A percentile compares a stretch with the other conserved stretches of the same genome.
Conservation (phyloP, 2,888 invertebrate species). For the Trachelus iudaicus region DNA sequence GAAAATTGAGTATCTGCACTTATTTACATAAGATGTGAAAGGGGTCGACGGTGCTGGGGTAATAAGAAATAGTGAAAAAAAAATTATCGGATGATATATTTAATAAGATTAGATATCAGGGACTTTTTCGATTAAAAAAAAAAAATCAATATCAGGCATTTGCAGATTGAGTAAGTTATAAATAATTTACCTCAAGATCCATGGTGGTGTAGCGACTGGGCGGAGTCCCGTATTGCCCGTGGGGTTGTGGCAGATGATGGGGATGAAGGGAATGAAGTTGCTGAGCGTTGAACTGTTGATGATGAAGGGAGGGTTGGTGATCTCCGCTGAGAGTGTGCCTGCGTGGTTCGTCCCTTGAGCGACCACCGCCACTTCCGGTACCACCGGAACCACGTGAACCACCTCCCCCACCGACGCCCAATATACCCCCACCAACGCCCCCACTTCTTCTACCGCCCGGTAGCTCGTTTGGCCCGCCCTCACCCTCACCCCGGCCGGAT, state of each 20-base stretch:
- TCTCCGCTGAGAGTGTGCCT: constrained; percentile 83
- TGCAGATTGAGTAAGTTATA: constrained; percentile 32
- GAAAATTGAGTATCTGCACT: background rate
- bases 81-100: background rate
- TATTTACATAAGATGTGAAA: background rate
- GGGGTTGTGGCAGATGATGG: constrained; percentile 69
- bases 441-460: constrained; percentile 51
- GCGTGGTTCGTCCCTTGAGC: constrained; percentile 80
- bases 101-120: background rate
- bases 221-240: constrained; percentile 69
- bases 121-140: background rate
- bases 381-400: constrained; percentile 41
- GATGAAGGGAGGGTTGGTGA: constrained; percentile 76
- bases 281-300: constrained; percentile 65
- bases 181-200: constrained; percentile 79
- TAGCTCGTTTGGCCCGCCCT: constrained; percentile 59
- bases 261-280: constrained; percentile 64
- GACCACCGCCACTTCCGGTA: constrained; percentile 46
- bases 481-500: constrained; percentile 58
- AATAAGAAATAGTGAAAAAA: background rate
- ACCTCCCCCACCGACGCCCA: constrained; percentile 43
- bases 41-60: background rate
- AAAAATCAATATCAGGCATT: constrained; percentile 26
- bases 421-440: constrained; percentile 44
- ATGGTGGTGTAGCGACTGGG: constrained; percentile 69